Percentiles rank a stretch among this genome's conserved stretches.
Conservation (phyloP, 2,113 vertebrate species). For the Burhinus oedicnemus region DNA sequence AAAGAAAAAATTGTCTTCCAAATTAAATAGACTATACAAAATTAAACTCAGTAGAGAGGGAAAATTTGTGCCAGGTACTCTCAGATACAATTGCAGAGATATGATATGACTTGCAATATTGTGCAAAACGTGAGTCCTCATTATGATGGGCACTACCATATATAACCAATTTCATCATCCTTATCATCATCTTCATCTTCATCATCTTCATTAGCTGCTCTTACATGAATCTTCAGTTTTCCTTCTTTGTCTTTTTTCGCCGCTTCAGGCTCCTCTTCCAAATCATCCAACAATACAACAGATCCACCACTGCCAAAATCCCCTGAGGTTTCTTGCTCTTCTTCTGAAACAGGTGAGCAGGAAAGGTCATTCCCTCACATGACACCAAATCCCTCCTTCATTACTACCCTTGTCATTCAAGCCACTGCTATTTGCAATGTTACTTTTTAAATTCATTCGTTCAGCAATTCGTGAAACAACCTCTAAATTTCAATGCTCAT, state of each 20-base stretch:
- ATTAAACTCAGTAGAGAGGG: slow-evolving; percentile 52
- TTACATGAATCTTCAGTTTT: slow-evolving; percentile 82
- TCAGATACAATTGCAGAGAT: slow-evolving; percentile 75
- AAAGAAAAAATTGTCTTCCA: slow-evolving; percentile 19
- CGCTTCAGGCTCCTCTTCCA: slow-evolving; percentile 85
- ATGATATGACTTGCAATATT: slow-evolving; percentile 72
- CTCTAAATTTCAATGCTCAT: background rate
- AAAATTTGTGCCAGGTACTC: slow-evolving; percentile 70
- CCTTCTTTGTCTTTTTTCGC: slow-evolving; percentile 83
- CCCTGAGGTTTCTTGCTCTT: slow-evolving; percentile 94
- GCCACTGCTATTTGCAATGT: background rate
- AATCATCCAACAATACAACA: slow-evolving; percentile 88
- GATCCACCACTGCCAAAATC: slow-evolving; percentile 92
- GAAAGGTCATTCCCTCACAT: slow-evolving; percentile 6
- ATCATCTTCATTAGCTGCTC: slow-evolving; percentile 89
- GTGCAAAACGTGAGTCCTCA: slow-evolving; percentile 72
- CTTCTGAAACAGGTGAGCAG: slow-evolving; percentile 77
- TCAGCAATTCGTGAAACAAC: background rate
- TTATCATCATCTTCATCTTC: slow-evolving; percentile 94
- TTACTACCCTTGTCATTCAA: background rate
- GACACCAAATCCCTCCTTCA: background rate
- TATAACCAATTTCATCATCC: slow-evolving; percentile 92
- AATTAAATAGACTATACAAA: slow-evolving; percentile 48
- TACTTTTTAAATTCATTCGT: background rate
- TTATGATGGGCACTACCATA: slow-evolving; percentile 77